These are phyloP conservation scores for Lymantria dispar DNA, from an alignment of 2,888 invertebrate genomes.

Conservation along the genomic window DNA sequence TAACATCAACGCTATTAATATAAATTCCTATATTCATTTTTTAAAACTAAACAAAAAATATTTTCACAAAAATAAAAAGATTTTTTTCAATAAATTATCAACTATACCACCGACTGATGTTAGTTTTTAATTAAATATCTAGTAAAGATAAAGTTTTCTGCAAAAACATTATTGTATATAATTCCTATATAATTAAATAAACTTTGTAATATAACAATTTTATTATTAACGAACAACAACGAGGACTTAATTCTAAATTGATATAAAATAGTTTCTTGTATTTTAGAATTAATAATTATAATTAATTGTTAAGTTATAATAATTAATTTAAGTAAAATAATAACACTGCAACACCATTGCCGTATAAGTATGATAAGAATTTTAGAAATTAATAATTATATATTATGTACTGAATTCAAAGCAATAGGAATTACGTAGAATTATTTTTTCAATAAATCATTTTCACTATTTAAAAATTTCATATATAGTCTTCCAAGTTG, in stretches of 20 bases:
- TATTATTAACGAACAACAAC: conserved; percentile 65
- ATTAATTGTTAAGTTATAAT: conserved; percentile 17
- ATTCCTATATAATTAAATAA: conserved; percentile 36
- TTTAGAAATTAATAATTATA: conserved; percentile 45
- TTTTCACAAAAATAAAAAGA: no score
- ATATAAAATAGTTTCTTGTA: conserved; percentile 59
- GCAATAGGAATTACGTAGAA: conserved; percentile 57
- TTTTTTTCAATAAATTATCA: neutral
- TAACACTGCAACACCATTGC: conserved; percentile 67
- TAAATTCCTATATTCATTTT: conserved; percentile 13
- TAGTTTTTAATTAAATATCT: neutral
- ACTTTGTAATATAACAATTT: conserved; percentile 34
- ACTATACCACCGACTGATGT: neutral
- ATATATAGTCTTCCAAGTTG: conserved; percentile 78
- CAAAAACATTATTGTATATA: conserved; percentile 51
- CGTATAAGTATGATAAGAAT: conserved; percentile 46
- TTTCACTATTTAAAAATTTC: conserved; percentile 50
- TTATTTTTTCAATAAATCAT: conserved; percentile 31
- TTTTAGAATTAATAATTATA: conserved; percentile 25
- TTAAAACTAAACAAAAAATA: conserved; percentile 17
- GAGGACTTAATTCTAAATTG: conserved; percentile 80
- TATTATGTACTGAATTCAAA: conserved; percentile 59
- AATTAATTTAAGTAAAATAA: conserved; percentile 47
- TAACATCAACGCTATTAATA: neutral
- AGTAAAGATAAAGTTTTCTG: conserved; percentile 40